These are phyloP conservation scores for Megathymus violae DNA, from an alignment of 1,140 invertebrate species.

Conservation along the genomic window DNA sequence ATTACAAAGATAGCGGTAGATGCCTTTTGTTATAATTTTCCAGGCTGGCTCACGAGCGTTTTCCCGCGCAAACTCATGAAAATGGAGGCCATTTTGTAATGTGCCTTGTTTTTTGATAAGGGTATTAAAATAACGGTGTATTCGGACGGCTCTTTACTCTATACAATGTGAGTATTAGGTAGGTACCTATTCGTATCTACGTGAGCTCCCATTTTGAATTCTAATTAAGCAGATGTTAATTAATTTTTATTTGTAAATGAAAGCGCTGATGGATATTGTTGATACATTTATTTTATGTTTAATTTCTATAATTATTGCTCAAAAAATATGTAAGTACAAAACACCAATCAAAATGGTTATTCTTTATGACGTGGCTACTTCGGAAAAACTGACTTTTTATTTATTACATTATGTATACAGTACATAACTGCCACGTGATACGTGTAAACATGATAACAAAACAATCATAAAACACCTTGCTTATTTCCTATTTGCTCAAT, in stretches of 20 bases:
- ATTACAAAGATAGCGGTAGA: conserved; percentile 84
- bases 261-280: conserved; percentile 3
- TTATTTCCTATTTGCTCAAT: no score
- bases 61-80: conserved; percentile 79
- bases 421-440: no score
- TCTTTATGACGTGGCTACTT: no score
- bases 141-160: conserved; percentile 72
- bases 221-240: conserved; percentile 72
- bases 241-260: conserved; percentile 53
- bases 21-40: conserved; percentile 84
- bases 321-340: no score
- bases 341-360: no score
- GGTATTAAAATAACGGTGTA: conserved; percentile 79
- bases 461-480: no score
- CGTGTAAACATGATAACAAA: no score
- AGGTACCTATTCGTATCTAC: conserved; percentile 54
- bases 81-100: conserved; percentile 80
- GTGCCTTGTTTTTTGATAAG: conserved; percentile 83
- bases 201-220: conserved; percentile 75
- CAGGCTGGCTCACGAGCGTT: conserved; percentile 75
- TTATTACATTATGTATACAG: no score
- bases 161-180: conserved; percentile 56
- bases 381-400: no score
- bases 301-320: no score
- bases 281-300: no score